These are phyloP conservation scores for Penelope pileata DNA, from an alignment of 2,113 vertebrate species.

Conservation along the genomic window DNA sequence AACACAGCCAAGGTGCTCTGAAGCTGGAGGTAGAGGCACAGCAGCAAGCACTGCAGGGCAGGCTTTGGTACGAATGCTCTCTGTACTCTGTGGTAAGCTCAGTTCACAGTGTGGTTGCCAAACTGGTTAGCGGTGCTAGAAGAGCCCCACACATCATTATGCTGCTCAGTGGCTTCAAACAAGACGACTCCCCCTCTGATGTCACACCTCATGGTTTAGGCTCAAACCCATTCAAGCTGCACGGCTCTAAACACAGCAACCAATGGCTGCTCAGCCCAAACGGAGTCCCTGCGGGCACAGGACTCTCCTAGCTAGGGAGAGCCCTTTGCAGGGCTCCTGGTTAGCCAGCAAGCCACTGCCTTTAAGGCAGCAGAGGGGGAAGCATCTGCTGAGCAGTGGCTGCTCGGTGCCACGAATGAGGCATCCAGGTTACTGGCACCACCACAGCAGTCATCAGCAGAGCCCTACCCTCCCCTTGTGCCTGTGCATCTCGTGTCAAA, in stretches of 20 bases:
- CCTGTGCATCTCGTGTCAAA: neutral
- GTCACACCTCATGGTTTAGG: neutral
- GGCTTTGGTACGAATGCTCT: fast-evolving
- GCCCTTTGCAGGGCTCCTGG: neutral
- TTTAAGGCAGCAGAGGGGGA: neutral
- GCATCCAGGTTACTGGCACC: neutral
- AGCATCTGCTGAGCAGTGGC: neutral
- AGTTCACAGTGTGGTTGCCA: neutral
- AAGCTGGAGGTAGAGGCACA: neutral
- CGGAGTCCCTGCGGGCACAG: fast-evolving
- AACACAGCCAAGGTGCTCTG: neutral
- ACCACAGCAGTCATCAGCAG: neutral
- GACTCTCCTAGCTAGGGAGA: neutral
- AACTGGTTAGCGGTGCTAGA: fast-evolving
- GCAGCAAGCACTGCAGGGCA: fast-evolving
- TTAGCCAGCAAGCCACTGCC: neutral
- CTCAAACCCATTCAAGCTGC: neutral
- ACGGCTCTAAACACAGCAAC: neutral
- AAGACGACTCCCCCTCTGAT: neutral
- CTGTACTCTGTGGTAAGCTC: neutral
- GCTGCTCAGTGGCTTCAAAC: neutral
- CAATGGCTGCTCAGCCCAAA: neutral
- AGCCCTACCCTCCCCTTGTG: neutral
- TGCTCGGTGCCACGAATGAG: neutral
- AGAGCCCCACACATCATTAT: neutral